Base-by-base conservation (phyloP, 2,888 invertebrate genomes). In the Pteria penguin region DNA sequence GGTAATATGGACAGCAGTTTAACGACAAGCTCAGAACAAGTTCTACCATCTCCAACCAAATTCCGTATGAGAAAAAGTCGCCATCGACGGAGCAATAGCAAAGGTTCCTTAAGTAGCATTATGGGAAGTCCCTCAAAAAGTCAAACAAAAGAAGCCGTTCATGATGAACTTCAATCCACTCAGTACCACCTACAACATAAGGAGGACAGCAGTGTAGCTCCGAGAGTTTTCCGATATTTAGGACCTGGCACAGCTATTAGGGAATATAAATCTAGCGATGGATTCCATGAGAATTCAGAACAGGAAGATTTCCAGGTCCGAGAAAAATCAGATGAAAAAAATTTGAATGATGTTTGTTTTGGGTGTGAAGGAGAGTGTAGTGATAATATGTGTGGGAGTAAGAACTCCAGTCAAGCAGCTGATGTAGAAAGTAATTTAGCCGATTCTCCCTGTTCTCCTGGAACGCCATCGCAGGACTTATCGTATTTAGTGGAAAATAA, bases 301-400 rank as follows among this genome's bases (percentile, higher is more conserved):
- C 73, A 73, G 36, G 60, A 65, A 65, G 65, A 65, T 27, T 33
- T 36, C 52, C 33, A 66, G 52, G 52, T 60, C 11, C 61, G 54
- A 22, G 72, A 57, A 66, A 61, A 60, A 32, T 76, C 78, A 60
- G 78, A 82, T 66, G 81, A 85, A 60, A 84, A 79, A 57, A 90
- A 90, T 76, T 81, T 91, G 67, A 90, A 91, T 73, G 91, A 91
- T 71, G 88, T 91, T 60, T 91, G 91, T 81, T 90, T 90, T 76
- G 90, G 91, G 45, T 91, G 90, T 81, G 89, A 90, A 70, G 90
- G 91, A 4, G 85, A 84, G 22, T 91, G 90, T 80, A 87, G 88
- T 58, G 91, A 91, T 75, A 82, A 83, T 55, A 87, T 85, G 2
- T 90, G 90, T 79, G 84, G 84, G 57, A 89, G 89, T 77, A 83